These are phyloP conservation scores for Stenchaetothrips biformis DNA, from an alignment of 2,888 invertebrate species.

Conservation along the genomic window DNA sequence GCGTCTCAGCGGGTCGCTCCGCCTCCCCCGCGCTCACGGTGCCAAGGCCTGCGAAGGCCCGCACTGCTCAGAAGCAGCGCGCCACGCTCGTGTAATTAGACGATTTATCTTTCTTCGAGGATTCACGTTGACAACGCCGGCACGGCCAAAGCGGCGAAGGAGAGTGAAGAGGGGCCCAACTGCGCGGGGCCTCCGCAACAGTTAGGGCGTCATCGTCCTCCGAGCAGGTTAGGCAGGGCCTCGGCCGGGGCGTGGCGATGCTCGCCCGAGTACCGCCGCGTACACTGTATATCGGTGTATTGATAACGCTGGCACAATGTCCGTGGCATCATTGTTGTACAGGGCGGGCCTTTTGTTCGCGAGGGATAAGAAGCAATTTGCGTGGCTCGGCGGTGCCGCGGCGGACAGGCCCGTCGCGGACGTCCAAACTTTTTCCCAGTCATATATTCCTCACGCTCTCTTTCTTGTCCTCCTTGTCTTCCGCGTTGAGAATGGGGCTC, in stretches of 20 bases:
- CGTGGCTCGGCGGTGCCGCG: background rate
- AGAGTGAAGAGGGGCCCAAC: too few species aligned
- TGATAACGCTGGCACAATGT: background rate
- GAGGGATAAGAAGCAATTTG: background rate
- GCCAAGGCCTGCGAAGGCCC: too few species aligned
- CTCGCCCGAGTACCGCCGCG: background rate
- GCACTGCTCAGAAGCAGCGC: too few species aligned
- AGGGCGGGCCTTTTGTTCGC: background rate
- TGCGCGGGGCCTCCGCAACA: background rate
- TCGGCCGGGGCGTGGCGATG: too few species aligned
- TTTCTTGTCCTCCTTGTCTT: background rate
- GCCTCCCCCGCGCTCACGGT: too few species aligned
- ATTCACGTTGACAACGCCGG: too few species aligned
- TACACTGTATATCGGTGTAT: background rate
- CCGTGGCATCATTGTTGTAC: background rate
- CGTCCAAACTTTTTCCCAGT: too few species aligned
- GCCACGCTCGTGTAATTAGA: conserved; percentile 1
- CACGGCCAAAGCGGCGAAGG: too few species aligned
- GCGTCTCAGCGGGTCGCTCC: too few species aligned
- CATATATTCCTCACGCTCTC: background rate
- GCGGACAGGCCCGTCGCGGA: too few species aligned
- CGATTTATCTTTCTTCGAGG: conserved; percentile 4
- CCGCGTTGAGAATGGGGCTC: too few species aligned
- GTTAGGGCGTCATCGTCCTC: background rate
- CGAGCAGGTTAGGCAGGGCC: too few species aligned